phyloP scores from a whole-genome alignment of 2,113 vertebrate species.

The Podilymbus podiceps region DNA sequence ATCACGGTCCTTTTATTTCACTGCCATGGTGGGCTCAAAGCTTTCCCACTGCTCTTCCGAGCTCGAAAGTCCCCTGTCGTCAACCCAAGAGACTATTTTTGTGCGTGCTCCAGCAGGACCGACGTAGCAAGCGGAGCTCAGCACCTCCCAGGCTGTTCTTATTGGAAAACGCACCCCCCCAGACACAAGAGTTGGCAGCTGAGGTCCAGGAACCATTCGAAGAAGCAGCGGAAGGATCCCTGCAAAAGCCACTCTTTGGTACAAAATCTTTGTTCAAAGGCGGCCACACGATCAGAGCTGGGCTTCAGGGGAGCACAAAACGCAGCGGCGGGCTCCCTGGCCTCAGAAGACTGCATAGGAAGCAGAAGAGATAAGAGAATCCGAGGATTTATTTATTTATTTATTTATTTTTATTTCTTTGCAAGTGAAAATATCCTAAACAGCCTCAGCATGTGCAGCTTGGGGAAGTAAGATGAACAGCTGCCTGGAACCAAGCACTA shows the following conservation, averaged over 20 bases:
- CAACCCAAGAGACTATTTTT: background rate
- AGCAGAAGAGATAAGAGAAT: background rate
- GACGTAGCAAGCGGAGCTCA: background rate
- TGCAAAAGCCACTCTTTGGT: background rate
- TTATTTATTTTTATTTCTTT: background rate
- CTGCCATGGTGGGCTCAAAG: background rate
- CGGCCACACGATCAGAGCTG: background rate
- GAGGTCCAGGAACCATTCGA: background rate
- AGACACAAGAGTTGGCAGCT: background rate
- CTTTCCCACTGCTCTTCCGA: background rate
- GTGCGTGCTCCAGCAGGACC: background rate
- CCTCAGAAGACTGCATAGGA: background rate
- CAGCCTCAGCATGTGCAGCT: conserved; percentile 9
- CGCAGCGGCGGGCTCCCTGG: background rate
- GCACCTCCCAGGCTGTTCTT: background rate
- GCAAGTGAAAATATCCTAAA: conserved; percentile 37
- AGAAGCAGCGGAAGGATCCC: background rate
- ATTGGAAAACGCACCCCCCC: background rate
- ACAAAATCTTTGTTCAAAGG: background rate
- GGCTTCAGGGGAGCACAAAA: background rate
- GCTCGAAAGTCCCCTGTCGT: background rate
- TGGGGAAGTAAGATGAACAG: conserved; percentile 37
- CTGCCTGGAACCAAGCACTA: conserved; percentile 29
- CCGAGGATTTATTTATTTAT: background rate
- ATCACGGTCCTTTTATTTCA: background rate